phyloP scores from a whole-genome alignment of 2,797 vertebrate genomes.

The Karalla daura region DNA sequence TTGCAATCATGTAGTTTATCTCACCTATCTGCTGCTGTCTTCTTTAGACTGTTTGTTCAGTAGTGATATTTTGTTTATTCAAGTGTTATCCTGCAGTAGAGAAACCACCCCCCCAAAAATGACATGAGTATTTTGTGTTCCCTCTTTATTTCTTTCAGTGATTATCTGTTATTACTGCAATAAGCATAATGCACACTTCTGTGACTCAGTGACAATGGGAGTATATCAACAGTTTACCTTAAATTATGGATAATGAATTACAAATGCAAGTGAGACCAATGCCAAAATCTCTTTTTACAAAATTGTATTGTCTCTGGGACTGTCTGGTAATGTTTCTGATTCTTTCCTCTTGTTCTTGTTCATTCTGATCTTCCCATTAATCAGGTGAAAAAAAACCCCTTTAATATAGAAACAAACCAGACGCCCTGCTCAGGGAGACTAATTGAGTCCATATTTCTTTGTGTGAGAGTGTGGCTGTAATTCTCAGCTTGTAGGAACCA shows the following conservation, averaged over 20 bases:
- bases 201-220: too few relatives aligned
- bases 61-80: background rate
- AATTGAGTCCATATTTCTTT: conserved; percentile 40
- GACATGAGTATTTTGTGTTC: too few relatives aligned
- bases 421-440: conserved; percentile 25
- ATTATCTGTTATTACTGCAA: too few relatives aligned
- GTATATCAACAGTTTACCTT: background rate
- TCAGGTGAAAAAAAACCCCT: conserved; percentile 23
- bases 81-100: background rate
- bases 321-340: too few relatives aligned
- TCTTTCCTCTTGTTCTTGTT: conserved; percentile 21
- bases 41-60: background rate
- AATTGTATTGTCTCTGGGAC: too few relatives aligned
- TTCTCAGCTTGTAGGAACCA: conserved; percentile 12
- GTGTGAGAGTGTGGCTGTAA: conserved; percentile 18
- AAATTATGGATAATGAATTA: too few relatives aligned
- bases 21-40: background rate
- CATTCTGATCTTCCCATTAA: conserved; percentile 38
- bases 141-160: too few relatives aligned
- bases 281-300: background rate
- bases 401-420: conserved; percentile 21
- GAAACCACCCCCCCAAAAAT: background rate
- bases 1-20: background rate
- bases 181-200: too few relatives aligned
- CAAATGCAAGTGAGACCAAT: background rate